Percentiles rank a stretch among this genome's conserved stretches.
Conservation (phyloP, 37 sponge, comb jelly and placozoan genomes). For the Dysidea cf. avara region DNA sequence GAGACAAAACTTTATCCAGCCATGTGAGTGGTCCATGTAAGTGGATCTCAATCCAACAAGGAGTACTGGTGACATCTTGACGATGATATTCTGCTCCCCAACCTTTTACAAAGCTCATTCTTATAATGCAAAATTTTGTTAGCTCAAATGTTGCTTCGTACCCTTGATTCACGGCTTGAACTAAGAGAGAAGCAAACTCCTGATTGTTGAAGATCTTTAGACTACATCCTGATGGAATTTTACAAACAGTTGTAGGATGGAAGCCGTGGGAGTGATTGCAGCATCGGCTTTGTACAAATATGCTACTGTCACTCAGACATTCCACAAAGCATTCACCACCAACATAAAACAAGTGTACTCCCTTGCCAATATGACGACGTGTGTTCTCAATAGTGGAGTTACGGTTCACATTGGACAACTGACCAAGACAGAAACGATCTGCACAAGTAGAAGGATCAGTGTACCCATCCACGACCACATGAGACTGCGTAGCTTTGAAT, state of each 20-base stretch:
- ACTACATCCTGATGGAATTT: slow-evolving; percentile 90
- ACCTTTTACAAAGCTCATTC: slow-evolving; percentile 98
- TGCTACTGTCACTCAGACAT: slow-evolving; percentile 88
- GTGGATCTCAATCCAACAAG: slow-evolving; percentile 97
- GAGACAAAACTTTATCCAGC: slow-evolving; percentile 91
- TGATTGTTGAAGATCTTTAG: slow-evolving; percentile 98
- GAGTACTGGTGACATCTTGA: slow-evolving; percentile 96
- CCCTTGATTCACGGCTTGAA: slow-evolving; percentile 86
- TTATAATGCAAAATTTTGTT: slow-evolving; percentile 94
- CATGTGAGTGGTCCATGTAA: slow-evolving; percentile 92
- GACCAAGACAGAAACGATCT: slow-evolving; percentile 95
- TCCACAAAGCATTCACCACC: slow-evolving; percentile 95
- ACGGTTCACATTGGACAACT: slow-evolving; percentile 94
- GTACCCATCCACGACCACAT: slow-evolving; percentile 94
- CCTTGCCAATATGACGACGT: slow-evolving; percentile 94
- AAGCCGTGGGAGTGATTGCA: slow-evolving; percentile 92
- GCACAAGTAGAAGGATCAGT: slow-evolving; percentile 93
- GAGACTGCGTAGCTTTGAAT: slow-evolving; percentile 75
- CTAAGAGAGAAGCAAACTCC: slow-evolving; percentile 88
- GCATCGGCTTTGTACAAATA: slow-evolving; percentile 96
- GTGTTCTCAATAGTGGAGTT: slow-evolving; percentile 97
- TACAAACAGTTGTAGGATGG: slow-evolving; percentile 96
- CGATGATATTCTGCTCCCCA: slow-evolving; percentile 98
- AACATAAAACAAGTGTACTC: slow-evolving; percentile 92
- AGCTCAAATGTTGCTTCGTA: slow-evolving; percentile 90